Percentiles rank a stretch among this genome's conserved stretches.
Evolutionary conservation across 2,797 vertebrate genomes (phyloP).

Genomic region (Brachymystax lenok): DNA sequence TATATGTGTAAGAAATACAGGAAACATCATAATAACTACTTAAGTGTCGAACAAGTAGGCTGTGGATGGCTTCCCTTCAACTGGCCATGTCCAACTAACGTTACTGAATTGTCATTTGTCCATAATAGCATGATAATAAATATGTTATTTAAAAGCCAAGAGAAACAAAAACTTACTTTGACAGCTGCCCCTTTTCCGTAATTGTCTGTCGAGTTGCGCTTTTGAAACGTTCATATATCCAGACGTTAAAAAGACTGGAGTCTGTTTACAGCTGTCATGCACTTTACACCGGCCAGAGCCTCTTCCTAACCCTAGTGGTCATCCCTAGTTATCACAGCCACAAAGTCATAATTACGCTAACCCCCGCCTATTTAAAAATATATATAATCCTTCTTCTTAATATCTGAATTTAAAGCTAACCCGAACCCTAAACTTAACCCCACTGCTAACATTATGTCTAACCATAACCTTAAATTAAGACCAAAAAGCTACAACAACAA

Average conservation of each 20-base stretch:
- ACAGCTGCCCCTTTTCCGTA: constrained; percentile 21
- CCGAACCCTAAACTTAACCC: too few relatives aligned
- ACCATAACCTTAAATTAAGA: too few relatives aligned
- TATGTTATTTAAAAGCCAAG: neutral
- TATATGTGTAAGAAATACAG: neutral
- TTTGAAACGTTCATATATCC: constrained; percentile 14
- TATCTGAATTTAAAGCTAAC: too few relatives aligned
- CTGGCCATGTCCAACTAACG: neutral
- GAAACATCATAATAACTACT: neutral
- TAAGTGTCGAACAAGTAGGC: neutral
- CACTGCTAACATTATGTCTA: too few relatives aligned
- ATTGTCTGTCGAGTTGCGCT: constrained; percentile 2
- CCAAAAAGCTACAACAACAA: too few relatives aligned
- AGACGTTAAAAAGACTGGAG: constrained; percentile 4
- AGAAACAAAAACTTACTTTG: neutral
- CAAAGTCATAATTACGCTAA: too few relatives aligned
- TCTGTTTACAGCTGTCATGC: constrained; percentile 59
- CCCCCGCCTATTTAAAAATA: too few relatives aligned
- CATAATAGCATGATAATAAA: neutral
- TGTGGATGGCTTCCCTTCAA: neutral
- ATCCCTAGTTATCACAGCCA: too few relatives aligned
- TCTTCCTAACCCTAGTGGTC: constrained; percentile 3
- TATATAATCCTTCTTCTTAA: too few relatives aligned
- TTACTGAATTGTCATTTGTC: neutral
- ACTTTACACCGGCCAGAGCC: constrained; percentile 26